Base-by-base conservation (phyloP, 64 coral and sea anemone genomes). In the Dendrophyllia cribrosa region DNA sequence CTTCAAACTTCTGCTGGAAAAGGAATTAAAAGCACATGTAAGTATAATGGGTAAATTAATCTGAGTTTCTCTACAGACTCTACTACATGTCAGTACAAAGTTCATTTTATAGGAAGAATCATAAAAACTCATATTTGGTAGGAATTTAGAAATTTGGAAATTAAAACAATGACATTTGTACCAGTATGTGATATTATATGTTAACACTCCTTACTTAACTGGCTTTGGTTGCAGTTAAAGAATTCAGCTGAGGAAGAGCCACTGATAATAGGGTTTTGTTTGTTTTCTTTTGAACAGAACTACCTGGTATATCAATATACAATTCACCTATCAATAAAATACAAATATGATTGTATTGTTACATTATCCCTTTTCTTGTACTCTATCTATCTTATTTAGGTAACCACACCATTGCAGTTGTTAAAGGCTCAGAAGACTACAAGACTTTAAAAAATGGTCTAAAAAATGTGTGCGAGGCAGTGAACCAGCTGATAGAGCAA, bases 341-440 rank as follows among this genome's bases (percentile, higher is more conserved):
- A 53, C 51, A 53, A 53, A 9, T 53, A 9, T 53, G 51, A 53
- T 53, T 53, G 60, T 63, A 12, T 15, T 19, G 4, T 11, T 63
- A 19, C 16, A 63, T 12, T 63, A 11, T 15, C 4, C 12, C 15
- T 15, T 4, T 63, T 63, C 3, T 3, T 19, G 16, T 63, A 15
- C 60, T 63, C 60, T 63, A 3, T 23, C n/a, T 70, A 24, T 70
- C 66, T 70, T n/a, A 23, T 20, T 26, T 69, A 93, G 92, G 92
- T 86, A 93, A 63, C 76, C 84, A 88, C 85, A 81, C 85, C 70
- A 77, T 88, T 73, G 92, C 92, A 71, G 63, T 76, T 70, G 59
- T 93, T 46, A 93, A 93, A 48, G 52, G 74, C 14, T 59, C 75
- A 58, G 92, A 93, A 62, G 86, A 93, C 22, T 93, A 93, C 50